These are phyloP conservation scores for Rafetus swinhoei DNA, from an alignment of 2,113 vertebrate genomes.

Conservation along the genomic window DNA sequence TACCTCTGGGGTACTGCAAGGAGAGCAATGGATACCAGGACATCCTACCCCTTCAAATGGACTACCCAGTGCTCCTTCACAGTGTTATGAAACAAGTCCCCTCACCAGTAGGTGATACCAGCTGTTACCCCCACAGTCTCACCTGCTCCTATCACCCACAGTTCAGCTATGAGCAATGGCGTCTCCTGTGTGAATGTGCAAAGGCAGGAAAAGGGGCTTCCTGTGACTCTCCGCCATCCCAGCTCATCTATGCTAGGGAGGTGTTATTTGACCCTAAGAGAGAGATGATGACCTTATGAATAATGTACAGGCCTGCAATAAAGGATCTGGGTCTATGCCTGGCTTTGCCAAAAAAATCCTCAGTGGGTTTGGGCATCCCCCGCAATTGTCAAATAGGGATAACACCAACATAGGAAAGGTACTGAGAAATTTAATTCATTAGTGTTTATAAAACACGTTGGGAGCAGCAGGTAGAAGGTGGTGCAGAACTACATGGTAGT, in stretches of 20 bases:
- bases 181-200: not conserved
- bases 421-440: not conserved
- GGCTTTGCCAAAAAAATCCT: not conserved
- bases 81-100: not conserved
- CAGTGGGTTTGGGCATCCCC: not conserved
- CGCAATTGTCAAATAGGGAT: not conserved
- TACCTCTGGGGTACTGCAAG: fast-evolving
- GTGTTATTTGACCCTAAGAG: not conserved
- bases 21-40: not conserved
- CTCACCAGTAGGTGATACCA: not conserved
- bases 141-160: not conserved
- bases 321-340: not conserved
- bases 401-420: not conserved
- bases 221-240: not conserved
- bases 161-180: not conserved
- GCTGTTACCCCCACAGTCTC: fast-evolving
- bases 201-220: not conserved
- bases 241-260: not conserved
- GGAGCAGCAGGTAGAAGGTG: not conserved
- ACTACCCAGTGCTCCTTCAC: not conserved
- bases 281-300: not conserved
- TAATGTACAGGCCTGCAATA: not conserved
- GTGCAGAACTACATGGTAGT: not conserved
- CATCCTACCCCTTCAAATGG: not conserved
- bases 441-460: not conserved